Base-by-base conservation (phyloP, 2,113 vertebrate genomes). In the Lepisosteus osseus region DNA sequence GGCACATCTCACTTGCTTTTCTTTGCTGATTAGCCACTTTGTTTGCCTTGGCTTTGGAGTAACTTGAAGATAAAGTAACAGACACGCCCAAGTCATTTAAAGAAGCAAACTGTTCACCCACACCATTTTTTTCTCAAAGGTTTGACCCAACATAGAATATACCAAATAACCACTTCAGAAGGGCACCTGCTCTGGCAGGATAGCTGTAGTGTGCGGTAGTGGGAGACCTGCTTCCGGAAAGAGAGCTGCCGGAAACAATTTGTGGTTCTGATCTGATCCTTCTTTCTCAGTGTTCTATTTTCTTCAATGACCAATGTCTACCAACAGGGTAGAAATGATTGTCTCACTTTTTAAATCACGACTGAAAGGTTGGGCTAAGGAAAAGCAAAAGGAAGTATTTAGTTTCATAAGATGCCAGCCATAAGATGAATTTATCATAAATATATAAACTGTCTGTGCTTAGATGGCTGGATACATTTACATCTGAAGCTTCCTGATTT, bases 181-280 rank as follows among this genome's bases (percentile, higher is more conserved):
- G 41, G 14, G 70, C 70, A 72, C 70, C 70, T 72, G 70, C 62
- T 64, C 63, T 72, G 54, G 54, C 44, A 55, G 62, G 29, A 65
- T 54, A 65, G 45, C 5, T 51, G 47, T 29, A 29, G 29, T 29
- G 29, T 29, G 29, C 29, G 2, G 29, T 29, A 29, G 29, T 29
- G 29, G 29, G 29, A 29, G 29, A 29, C 29, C 29, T 29, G 71
- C 45, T 72, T 78, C 77, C 67, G 47, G 73, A 69, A 55, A 75
- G 55, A 69, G 61, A 47, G 67, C 70, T 55, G 62, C 77, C 70
- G 55, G 73, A 78, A 75, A 65, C 70, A 62, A 62, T 57, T 71
- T 72, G 69, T 63, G 66, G 70, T 72, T 78, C 77, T 67, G 77
- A 55, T 70, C 68, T 63, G 67, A 54, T 17, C 15, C 61, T 69